Percentiles rank a stretch among this genome's conserved stretches.
Conservation (phyloP, 92 coral and sea anemone species). For the Bergia sp. region DNA sequence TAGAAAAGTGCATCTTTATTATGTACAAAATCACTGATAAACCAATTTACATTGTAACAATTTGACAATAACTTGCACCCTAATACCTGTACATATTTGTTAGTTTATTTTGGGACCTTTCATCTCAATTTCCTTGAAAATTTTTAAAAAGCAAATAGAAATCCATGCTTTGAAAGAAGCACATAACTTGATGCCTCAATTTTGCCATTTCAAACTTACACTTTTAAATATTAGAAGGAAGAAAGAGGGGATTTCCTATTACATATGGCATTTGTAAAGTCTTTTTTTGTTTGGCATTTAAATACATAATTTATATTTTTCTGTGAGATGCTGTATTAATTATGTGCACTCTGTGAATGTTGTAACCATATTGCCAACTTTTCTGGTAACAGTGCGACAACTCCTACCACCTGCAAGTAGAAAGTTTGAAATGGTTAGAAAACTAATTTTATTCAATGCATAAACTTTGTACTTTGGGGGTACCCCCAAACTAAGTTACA, state of each 20-base stretch:
- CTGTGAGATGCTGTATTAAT: conserved; percentile 4
- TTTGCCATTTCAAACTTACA: not conserved
- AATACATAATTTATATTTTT: conserved; percentile 29
- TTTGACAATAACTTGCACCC: not conserved
- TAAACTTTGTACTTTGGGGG: not conserved
- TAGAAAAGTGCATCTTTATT: conserved; percentile 29
- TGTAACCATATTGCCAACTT: conserved; percentile 97
- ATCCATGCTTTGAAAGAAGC: conserved; percentile 5
- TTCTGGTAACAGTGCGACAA: conserved; percentile 95
- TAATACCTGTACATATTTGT: conserved; percentile 26
- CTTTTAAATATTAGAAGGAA: not conserved
- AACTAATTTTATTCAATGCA: not conserved
- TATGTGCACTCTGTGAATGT: conserved; percentile 96
- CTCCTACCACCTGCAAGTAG: conserved; percentile 68
- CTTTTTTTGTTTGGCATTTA: not conserved
- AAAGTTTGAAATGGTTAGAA: conserved; percentile 7
- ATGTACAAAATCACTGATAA: conserved; percentile 40
- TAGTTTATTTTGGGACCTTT: not conserved
- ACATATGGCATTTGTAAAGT: not conserved
- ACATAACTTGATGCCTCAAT: not conserved
- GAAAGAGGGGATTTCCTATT: not conserved
- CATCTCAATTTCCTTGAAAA: not conserved
- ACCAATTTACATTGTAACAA: conserved; percentile 27
- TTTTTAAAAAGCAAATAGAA: not conserved
- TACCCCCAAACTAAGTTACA: too few species aligned